These are phyloP conservation scores for Drosophila navojoa DNA, from an alignment of 1,140 invertebrate genomes.

Conservation along the genomic window DNA sequence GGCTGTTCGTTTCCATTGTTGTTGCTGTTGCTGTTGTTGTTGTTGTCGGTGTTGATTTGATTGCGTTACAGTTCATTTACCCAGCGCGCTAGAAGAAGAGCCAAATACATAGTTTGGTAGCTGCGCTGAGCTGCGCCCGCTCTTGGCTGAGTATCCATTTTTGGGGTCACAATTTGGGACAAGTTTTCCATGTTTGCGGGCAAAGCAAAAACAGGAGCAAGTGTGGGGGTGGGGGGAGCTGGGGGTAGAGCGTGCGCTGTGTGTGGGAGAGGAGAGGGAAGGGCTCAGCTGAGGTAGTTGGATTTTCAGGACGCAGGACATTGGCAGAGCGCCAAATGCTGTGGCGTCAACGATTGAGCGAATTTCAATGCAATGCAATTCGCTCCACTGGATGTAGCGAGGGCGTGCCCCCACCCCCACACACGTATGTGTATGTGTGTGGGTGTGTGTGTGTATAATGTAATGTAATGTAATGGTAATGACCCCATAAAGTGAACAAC, in stretches of 20 bases:
- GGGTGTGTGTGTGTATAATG: conserved; percentile 24
- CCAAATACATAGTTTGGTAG: background rate
- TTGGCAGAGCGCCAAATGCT: conserved; percentile 67
- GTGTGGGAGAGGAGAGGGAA: too few relatives aligned
- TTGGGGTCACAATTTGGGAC: conserved; percentile 41
- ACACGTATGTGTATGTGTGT: background rate
- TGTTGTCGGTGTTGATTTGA: conserved; percentile 73
- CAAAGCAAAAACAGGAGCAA: conserved; percentile 1
- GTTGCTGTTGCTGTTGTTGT: conserved; percentile 23
- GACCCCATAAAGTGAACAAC: conserved; percentile 81
- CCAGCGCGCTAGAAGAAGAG: conserved; percentile 30
- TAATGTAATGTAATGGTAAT: conserved; percentile 81
- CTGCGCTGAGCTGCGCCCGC: too few relatives aligned
- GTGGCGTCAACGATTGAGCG: conserved; percentile 68
- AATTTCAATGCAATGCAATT: conserved; percentile 79
- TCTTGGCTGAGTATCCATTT: conserved; percentile 22
- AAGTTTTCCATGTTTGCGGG: conserved; percentile 17
- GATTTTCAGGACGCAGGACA: conserved; percentile 19
- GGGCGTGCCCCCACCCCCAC: conserved; percentile 24
- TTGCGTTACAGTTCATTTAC: conserved; percentile 83
- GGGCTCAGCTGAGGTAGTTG: background rate
- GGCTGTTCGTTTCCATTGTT: conserved; percentile 9
- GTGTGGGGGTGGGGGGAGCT: too few relatives aligned
- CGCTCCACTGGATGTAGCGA: conserved; percentile 55
- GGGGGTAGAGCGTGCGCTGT: too few relatives aligned